phyloP scores from a whole-genome alignment of 2,888 invertebrate species.

The Amblyteles armatorius region DNA sequence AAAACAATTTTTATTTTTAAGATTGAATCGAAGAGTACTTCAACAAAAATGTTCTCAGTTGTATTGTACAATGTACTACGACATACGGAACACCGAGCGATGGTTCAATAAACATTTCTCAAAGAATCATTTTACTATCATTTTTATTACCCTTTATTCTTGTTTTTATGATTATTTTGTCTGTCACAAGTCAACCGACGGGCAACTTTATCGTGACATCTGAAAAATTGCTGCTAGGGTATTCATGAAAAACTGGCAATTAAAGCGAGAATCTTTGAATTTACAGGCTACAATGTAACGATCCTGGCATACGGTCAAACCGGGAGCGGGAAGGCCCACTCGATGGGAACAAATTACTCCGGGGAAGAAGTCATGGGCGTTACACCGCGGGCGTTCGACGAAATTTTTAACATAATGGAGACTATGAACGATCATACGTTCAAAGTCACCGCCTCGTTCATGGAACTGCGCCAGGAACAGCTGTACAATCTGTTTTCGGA shows the following conservation, averaged over 20 bases:
- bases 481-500: slow-evolving; percentile 92
- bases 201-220: too few species aligned
- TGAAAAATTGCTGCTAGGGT: too few species aligned
- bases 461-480: slow-evolving; percentile 96
- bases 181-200: too few species aligned
- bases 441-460: slow-evolving; percentile 92
- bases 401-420: slow-evolving; percentile 91
- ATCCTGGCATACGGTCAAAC: slow-evolving; percentile 98
- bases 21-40: background rate
- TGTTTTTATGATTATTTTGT: too few species aligned
- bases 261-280: background rate
- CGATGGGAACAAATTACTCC: slow-evolving; percentile 94
- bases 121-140: background rate
- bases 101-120: background rate
- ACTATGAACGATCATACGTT: slow-evolving; percentile 87
- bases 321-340: slow-evolving; percentile 96
- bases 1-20: background rate
- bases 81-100: background rate
- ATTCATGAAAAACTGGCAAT: too few species aligned
- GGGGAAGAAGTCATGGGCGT: slow-evolving; percentile 89
- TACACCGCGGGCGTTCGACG: slow-evolving; percentile 93
- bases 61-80: background rate
- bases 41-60: background rate
- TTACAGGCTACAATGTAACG: slow-evolving; percentile 94
- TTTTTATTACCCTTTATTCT: background rate